A percentile compares a stretch with the other conserved stretches of the same genome.
Conservation (phyloP, 2,797 vertebrate species). For the Taenioides sp. region DNA sequence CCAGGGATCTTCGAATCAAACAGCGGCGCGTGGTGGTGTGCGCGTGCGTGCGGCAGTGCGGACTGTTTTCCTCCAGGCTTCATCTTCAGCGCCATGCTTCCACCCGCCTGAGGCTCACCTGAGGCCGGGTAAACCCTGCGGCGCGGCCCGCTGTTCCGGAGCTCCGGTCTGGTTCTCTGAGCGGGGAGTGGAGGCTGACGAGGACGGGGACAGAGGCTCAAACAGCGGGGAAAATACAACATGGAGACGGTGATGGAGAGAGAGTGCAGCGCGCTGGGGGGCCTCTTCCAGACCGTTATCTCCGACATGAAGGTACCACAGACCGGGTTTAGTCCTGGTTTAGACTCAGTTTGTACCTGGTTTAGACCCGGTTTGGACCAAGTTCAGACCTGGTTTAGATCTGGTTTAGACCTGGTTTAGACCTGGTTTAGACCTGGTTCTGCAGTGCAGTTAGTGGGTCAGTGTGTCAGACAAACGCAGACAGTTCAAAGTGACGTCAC, state of each 20-base stretch:
- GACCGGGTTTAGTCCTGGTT: neutral
- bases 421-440: neutral
- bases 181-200: neutral
- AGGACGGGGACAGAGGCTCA: neutral
- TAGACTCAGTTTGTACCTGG: neutral
- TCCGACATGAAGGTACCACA: slow-evolving; percentile 93
- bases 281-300: slow-evolving; percentile 94
- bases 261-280: slow-evolving; percentile 93
- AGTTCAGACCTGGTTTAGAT: neutral
- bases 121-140: slow-evolving; percentile 35
- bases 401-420: neutral
- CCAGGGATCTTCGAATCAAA: neutral
- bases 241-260: slow-evolving; percentile 95
- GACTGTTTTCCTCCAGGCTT: slow-evolving; percentile 5
- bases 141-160: slow-evolving; percentile 2
- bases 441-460: slow-evolving; percentile 1
- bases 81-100: neutral
- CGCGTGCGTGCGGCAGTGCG: slow-evolving; percentile 8
- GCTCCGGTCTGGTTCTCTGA: neutral
- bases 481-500: neutral
- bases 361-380: neutral
- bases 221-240: slow-evolving; percentile 23
- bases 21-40: neutral
- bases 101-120: slow-evolving; percentile 10
- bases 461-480: neutral